phyloP scores from a whole-genome alignment of 2,797 vertebrate species.

The Enteromius anoplus region DNA sequence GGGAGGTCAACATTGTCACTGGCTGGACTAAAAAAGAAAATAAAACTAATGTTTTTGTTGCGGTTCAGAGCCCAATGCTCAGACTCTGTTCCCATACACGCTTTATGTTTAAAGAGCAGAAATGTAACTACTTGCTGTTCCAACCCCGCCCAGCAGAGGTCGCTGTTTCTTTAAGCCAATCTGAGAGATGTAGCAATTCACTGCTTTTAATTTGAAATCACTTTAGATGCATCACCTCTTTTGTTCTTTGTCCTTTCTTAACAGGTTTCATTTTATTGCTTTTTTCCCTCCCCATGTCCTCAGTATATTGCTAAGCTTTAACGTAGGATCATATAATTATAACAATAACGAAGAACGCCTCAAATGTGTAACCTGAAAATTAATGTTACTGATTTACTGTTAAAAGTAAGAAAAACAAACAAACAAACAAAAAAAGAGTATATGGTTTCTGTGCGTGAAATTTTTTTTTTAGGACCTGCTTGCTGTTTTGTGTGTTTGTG shows the following conservation, averaged over 20 bases:
- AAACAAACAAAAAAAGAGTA: slow-evolving; percentile 73
- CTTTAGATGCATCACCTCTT: slow-evolving; percentile 68
- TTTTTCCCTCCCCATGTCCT: slow-evolving; percentile 73
- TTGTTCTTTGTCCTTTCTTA: slow-evolving; percentile 68
- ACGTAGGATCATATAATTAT: slow-evolving; percentile 82
- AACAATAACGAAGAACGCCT: slow-evolving; percentile 84
- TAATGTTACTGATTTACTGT: slow-evolving; percentile 83
- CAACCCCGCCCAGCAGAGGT: slow-evolving; percentile 70
- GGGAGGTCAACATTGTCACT: slow-evolving; percentile 70
- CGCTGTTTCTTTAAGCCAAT: slow-evolving; percentile 75
- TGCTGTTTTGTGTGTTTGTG: slow-evolving; percentile 77
- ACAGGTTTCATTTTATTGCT: slow-evolving; percentile 74
- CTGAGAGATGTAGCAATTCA: slow-evolving; percentile 78
- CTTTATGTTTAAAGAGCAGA: slow-evolving; percentile 60
- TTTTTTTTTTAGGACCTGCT: slow-evolving; percentile 74
- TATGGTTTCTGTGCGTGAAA: slow-evolving; percentile 82
- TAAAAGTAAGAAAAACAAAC: slow-evolving; percentile 79
- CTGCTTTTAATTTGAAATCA: slow-evolving; percentile 71
- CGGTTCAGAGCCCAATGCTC: slow-evolving; percentile 61
- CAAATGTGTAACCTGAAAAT: slow-evolving; percentile 85
- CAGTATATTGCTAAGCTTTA: slow-evolving; percentile 89
- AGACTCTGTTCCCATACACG: slow-evolving; percentile 56
- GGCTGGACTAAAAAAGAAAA: slow-evolving; percentile 55
- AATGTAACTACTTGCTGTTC: slow-evolving; percentile 80
- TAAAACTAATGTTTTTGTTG: slow-evolving; percentile 63